Base-by-base conservation (phyloP, 1,140 invertebrate genomes). In the Pseudachorutes palmiensis region DNA sequence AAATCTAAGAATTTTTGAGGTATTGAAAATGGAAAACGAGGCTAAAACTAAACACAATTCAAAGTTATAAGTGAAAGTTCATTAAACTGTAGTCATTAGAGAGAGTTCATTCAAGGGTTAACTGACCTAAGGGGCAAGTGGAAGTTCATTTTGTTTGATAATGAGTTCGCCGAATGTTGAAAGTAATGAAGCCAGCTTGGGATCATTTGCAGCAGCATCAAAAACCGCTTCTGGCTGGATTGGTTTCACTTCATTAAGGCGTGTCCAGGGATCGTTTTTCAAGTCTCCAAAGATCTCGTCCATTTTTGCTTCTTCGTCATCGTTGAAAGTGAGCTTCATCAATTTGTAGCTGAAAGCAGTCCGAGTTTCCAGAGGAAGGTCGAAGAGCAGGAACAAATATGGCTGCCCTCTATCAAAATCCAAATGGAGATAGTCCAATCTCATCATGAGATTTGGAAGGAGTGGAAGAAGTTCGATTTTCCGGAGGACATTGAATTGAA, bases 361-460 rank as follows among this genome's bases (percentile, higher is more conserved):
- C 45, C 26, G 2, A 3, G 26, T 32, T 60, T 60, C 58, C 26
- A 29, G 3, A 3, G 12, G 12, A 48, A 45, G 26, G 26, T 63
- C 30, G 12, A 36, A 12, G 41, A 48, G 22, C 3, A 63, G 30
- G 24, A 63, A 63, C 16, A 63, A 45, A 26, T 63, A 63, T 3
- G 61, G 61, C 3, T 2, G 2, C 14, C 61, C 61, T 45, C 36
- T 5, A 41, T 63, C 61, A 41, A 63, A 63, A 36, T 63, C 61
- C 2, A 41, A 63, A 41, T 63, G 61, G 2, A 63, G 31, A 60
- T 60, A 29, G 12, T 14, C 5, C 9, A 55, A 5, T 14, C 5
- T 12, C 5, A 16, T 9, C 9, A 5, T 3, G 24, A 22, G 51
- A 24, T 55, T 24, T 55, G 51, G 51, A 19, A 55, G 24, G 51